Evolutionary conservation across 92 coral and sea anemone genomes (phyloP).

Genomic region (Epizoanthus scotinus): DNA sequence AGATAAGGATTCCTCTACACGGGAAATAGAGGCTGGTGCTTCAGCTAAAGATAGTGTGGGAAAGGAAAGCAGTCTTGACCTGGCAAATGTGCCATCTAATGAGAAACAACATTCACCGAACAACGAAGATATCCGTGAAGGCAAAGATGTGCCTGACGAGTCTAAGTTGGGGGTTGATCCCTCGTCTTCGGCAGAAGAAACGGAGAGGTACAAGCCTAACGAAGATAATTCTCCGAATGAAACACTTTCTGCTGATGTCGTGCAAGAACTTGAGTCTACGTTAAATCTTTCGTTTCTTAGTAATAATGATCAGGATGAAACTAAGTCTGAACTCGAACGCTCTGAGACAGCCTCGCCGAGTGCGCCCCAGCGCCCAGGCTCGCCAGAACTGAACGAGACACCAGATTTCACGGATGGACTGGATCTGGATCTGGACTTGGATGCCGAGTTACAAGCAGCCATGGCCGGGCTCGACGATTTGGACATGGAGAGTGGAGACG

Average conservation of each 20-base stretch:
- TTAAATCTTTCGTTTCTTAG: neutral
- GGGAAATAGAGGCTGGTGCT: neutral
- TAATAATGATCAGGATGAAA: neutral
- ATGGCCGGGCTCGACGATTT: constrained; percentile 80
- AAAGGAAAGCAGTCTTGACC: too few species aligned
- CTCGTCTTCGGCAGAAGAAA: neutral
- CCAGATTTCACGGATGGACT: constrained; percentile 83
- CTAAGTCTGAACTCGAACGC: neutral
- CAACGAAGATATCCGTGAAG: neutral
- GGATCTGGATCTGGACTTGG: constrained; percentile 72
- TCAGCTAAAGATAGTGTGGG: neutral
- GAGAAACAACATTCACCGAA: neutral
- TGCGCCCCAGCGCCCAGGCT: constrained; percentile 70
- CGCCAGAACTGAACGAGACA: constrained; percentile 63
- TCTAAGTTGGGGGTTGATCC: neutral
- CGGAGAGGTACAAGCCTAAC: neutral
- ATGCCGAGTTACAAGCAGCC: constrained; percentile 75
- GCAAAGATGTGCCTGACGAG: neutral
- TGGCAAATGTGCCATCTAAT: neutral
- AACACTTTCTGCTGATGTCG: neutral
- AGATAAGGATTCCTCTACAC: neutral
- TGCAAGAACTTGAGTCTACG: neutral
- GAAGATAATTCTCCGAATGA: neutral
- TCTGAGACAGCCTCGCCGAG: neutral
- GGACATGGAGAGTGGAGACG: constrained; percentile 42